These are phyloP conservation scores for Cygnus olor DNA, from an alignment of 2,797 vertebrate species.

Conservation along the genomic window DNA sequence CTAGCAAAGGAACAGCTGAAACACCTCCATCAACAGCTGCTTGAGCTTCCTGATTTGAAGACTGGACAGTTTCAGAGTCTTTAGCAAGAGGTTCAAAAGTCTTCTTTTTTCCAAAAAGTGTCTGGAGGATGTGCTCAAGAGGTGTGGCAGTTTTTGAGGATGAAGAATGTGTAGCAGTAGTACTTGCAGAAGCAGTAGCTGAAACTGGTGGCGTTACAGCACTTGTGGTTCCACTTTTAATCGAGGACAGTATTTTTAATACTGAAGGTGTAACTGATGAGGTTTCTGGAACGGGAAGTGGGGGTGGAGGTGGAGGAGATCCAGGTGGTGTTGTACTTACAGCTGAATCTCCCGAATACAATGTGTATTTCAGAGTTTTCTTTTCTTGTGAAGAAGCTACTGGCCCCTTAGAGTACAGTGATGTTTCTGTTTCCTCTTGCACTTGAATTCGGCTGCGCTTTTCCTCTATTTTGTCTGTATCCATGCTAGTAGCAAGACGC, in stretches of 20 bases:
- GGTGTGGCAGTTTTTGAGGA: conserved; percentile 80
- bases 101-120: conserved; percentile 87
- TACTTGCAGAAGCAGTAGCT: conserved; percentile 58
- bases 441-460: conserved; percentile 83
- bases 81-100: conserved; percentile 76
- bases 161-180: conserved; percentile 6
- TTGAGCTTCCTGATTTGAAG: conserved; percentile 66
- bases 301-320: conserved; percentile 81
- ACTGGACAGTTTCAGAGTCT: conserved; percentile 49
- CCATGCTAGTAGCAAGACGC: conserved; percentile 77
- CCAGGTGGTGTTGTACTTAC: conserved; percentile 80
- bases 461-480: conserved; percentile 83
- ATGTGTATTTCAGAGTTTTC: conserved; percentile 80
- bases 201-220: neutral
- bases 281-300: conserved; percentile 72
- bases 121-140: conserved; percentile 90
- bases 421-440: conserved; percentile 81
- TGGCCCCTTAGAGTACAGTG: conserved; percentile 73
- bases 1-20: conserved; percentile 80
- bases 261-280: conserved; percentile 71
- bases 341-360: conserved; percentile 80
- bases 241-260: conserved; percentile 68
- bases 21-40: conserved; percentile 52
- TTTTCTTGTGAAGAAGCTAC: conserved; percentile 76
- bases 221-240: conserved; percentile 70